Conservation (phyloP, 92 coral and sea anemone species). For the Zoanthus sociatus region DNA sequence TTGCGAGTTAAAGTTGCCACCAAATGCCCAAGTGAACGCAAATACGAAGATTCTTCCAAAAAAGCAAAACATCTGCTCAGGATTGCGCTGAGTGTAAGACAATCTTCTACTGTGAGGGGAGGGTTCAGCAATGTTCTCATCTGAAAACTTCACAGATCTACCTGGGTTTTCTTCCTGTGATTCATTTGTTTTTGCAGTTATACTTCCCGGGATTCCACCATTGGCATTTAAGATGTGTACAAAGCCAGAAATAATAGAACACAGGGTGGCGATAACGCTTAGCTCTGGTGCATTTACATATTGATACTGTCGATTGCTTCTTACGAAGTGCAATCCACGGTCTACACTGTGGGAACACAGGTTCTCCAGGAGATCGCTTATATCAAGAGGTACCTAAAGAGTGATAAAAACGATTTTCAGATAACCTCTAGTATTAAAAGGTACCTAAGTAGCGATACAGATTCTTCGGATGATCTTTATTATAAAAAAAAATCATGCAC, state of each 20-base stretch:
- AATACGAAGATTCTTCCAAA: constrained; percentile 85
- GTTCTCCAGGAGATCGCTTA: constrained; percentile 66
- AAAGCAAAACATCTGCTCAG: constrained; percentile 66
- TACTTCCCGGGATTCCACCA: constrained; percentile 63
- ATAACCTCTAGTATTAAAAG: too few species aligned
- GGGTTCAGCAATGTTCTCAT: constrained; percentile 55
- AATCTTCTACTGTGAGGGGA: constrained; percentile 43
- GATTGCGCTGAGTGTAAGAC: constrained; percentile 76
- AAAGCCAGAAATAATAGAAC: constrained; percentile 85
- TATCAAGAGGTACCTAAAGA: constrained; percentile 70
- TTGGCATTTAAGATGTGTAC: constrained; percentile 69
- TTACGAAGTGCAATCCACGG: constrained; percentile 78
- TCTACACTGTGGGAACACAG: constrained; percentile 83
- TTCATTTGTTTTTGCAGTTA: constrained; percentile 24
- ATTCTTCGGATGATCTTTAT: neutral
- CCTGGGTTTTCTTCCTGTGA: constrained; percentile 59
- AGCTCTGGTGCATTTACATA: constrained; percentile 76
- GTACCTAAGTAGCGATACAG: too few species aligned
- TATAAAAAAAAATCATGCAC: constrained; percentile 55
- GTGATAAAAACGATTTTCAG: neutral
- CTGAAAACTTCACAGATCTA: constrained; percentile 77
- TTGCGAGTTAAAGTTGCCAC: constrained; percentile 74
- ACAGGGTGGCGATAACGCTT: constrained; percentile 77
- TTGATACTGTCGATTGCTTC: constrained; percentile 70
- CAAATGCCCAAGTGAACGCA: constrained; percentile 97